A percentile compares a stretch with the other conserved stretches of the same genome.
Evolutionary conservation across 2,797 vertebrate species (phyloP).

Genomic region (Gymnothorax javanicus): DNA sequence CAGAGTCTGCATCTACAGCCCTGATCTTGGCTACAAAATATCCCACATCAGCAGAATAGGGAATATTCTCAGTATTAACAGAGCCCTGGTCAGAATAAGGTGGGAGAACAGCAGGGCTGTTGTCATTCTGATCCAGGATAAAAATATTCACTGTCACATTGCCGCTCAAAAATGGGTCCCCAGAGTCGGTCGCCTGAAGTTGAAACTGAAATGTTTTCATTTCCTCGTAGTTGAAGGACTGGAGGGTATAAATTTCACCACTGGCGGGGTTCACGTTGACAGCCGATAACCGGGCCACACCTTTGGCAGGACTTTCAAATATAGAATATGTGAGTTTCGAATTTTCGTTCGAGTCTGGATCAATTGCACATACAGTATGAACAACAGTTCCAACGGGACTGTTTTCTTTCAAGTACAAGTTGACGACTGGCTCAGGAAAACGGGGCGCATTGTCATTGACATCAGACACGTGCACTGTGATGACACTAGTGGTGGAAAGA

Average conservation of each 20-base stretch:
- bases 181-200: slow-evolving; percentile 45
- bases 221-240: slow-evolving; percentile 44
- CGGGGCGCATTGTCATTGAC: slow-evolving; percentile 72
- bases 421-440: slow-evolving; percentile 62
- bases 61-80: slow-evolving; percentile 44
- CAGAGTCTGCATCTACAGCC: slow-evolving; percentile 15
- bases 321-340: slow-evolving; percentile 53
- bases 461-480: slow-evolving; percentile 46
- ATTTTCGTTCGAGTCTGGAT: slow-evolving; percentile 66
- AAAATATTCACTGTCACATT: slow-evolving; percentile 34
- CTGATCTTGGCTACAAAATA: background rate
- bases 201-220: slow-evolving; percentile 31
- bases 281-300: slow-evolving; percentile 41
- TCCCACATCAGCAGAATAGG: slow-evolving; percentile 14
- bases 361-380: slow-evolving; percentile 65
- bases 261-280: slow-evolving; percentile 20
- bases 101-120: slow-evolving; percentile 26
- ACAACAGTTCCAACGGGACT: slow-evolving; percentile 65
- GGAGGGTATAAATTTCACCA: slow-evolving; percentile 41
- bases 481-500: slow-evolving; percentile 46
- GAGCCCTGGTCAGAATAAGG: slow-evolving; percentile 17
- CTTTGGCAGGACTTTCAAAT: slow-evolving; percentile 28
- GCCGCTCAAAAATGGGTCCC: slow-evolving; percentile 45
- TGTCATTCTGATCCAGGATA: slow-evolving; percentile 41
- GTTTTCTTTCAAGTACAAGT: slow-evolving; percentile 76